Base-by-base conservation (phyloP, 37 sponge, comb jelly and placozoan genomes). In the Cladorhizidae sp. region DNA sequence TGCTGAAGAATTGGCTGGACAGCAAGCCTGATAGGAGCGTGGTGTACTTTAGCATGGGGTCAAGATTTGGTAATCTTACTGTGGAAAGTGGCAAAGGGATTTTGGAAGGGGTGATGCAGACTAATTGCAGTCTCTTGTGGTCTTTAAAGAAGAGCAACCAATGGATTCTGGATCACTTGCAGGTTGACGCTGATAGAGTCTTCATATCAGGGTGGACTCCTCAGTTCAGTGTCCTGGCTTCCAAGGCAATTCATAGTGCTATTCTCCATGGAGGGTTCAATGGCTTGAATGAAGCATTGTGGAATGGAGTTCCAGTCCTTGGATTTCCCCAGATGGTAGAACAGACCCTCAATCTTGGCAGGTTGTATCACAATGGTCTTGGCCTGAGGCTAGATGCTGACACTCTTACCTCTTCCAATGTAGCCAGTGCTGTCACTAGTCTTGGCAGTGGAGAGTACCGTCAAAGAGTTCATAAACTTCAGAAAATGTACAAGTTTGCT, bases 21-120 rank as follows among this genome's bases (percentile, higher is more conserved):
- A 17, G 25, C 21, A 70, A 67, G n/a, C 23, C 54, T 6, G 39
- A 42, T 14, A 57, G 67, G 9, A 25, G 50, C 55, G 91, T 91
- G 26, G 70, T 91, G 25, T 91, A 91, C 50, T 38, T 91, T 37
- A 91, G 91, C 45, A 91, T 91, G 91, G 91, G 91, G 1, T 76
- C 82, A 1, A 58, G 26, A 6, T 18, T 54, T 21, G 63, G n/a
- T 0, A 0, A 29, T n/a, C 14, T 86, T 23, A 67, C 67, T 22
- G 11, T 21, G 14, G 57, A 86, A 22, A 39, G 21, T n/a, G 87
- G 79, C 1, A 29, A 42, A 37, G 79, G 68, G 18, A 38, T 91
- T 0, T 49, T 86, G 0, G 42, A 57, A 23, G 87, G 87, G 7
- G 55, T 82, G 1, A 8, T 57, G 26, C 37, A 67, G 8, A 73